These are phyloP conservation scores for Ornithoptera alexandrae DNA, from an alignment of 2,888 invertebrate genomes.

Conservation along the genomic window DNA sequence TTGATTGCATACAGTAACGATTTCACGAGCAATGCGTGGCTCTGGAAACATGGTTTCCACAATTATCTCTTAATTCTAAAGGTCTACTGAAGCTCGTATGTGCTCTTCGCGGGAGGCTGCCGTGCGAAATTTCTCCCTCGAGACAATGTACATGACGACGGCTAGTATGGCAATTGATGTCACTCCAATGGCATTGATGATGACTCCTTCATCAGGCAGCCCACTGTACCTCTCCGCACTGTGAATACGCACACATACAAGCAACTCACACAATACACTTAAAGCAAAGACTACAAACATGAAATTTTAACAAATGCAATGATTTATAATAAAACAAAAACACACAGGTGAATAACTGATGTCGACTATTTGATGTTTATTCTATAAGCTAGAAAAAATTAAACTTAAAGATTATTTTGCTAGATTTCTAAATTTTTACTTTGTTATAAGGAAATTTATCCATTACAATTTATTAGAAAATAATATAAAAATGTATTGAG, in stretches of 20 bases:
- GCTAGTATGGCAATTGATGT: slow-evolving; percentile 82
- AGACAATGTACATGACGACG: slow-evolving; percentile 83
- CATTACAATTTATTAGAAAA: not conserved
- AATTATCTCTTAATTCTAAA: slow-evolving; percentile 53
- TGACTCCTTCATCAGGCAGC: slow-evolving; percentile 82
- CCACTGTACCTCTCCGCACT: slow-evolving; percentile 77
- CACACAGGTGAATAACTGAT: not conserved
- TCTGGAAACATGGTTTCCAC: slow-evolving; percentile 2
- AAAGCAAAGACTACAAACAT: slow-evolving; percentile 10
- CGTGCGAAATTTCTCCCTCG: slow-evolving; percentile 78
- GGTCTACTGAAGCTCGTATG: slow-evolving; percentile 80
- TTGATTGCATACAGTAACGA: slow-evolving; percentile 4
- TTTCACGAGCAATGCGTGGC: not conserved
- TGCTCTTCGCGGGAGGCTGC: slow-evolving; percentile 66
- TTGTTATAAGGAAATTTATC: not conserved
- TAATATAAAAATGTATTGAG: not conserved
- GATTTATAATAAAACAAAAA: not conserved
- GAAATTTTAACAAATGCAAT: not conserved
- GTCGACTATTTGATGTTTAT: not conserved
- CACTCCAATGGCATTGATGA: slow-evolving; percentile 85
- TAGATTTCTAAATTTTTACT: not conserved
- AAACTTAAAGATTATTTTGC: not conserved
- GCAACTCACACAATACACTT: slow-evolving; percentile 44
- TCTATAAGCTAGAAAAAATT: not conserved
- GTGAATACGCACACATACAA: slow-evolving; percentile 65